A percentile compares a stretch with the other conserved stretches of the same genome.
phyloP scores from a whole-genome alignment of 2,113 vertebrate species.

The Prochilodus magdalenae region DNA sequence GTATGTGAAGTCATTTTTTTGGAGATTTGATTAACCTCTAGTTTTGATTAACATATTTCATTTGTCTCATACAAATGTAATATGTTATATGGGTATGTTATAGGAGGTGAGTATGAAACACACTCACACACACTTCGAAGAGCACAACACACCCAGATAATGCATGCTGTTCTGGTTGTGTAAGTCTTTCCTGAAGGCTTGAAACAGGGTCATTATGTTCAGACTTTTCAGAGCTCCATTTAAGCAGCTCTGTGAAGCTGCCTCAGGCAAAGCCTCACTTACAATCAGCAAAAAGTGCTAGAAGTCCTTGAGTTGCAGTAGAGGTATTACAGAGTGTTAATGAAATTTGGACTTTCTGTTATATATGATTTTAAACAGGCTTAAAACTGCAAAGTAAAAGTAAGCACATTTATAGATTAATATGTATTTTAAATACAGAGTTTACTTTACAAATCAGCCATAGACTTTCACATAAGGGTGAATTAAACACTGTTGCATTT shows the following conservation, averaged over 20 bases:
- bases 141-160: conserved; percentile 25
- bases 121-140: conserved; percentile 5
- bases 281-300: background rate
- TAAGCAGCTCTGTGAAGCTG: background rate
- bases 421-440: background rate
- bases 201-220: conserved; percentile 18
- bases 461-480: background rate
- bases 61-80: conserved; percentile 29
- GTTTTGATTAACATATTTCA: conserved; percentile 25
- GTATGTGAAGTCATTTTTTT: background rate
- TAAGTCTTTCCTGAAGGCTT: conserved; percentile 19
- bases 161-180: conserved; percentile 43
- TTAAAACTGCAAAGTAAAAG: background rate
- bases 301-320: background rate
- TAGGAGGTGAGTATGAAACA: conserved; percentile 34
- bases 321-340: background rate
- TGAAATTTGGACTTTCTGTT: background rate
- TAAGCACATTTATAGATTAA: background rate
- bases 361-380: background rate
- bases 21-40: background rate
- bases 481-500: too few species aligned
- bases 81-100: conserved; percentile 27
- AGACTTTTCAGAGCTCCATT: conserved; percentile 12
- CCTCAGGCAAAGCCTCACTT: conserved; percentile 5
- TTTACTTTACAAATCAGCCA: background rate